These are phyloP conservation scores for Pteromalus puparum DNA, from an alignment of 1,140 invertebrate genomes.

Conservation along the genomic window DNA sequence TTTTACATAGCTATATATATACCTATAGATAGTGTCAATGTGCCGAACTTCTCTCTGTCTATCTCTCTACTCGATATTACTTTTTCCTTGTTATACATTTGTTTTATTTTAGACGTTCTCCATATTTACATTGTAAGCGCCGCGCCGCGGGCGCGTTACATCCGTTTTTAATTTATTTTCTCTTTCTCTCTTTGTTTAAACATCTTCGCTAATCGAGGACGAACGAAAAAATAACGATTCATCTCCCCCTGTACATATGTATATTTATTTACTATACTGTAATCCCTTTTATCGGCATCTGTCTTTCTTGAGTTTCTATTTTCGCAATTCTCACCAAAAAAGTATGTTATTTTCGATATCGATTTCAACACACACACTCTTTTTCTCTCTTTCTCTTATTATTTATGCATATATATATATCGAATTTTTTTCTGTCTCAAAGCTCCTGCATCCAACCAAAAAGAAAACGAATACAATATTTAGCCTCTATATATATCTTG, in stretches of 20 bases:
- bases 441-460: neutral
- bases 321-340: neutral
- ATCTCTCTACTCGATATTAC: conserved; percentile 44
- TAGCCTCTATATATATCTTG: neutral
- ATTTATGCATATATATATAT: neutral
- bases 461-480: neutral
- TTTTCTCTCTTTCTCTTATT: neutral
- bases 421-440: neutral
- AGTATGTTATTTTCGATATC: neutral
- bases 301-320: conserved; percentile 16
- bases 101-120: conserved; percentile 55
- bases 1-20: conserved; percentile 60
- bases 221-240: conserved; percentile 42
- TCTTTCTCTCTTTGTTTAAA: neutral
- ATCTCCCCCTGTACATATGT: conserved; percentile 16
- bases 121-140: neutral
- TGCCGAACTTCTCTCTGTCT: conserved; percentile 62
- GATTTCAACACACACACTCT: conserved; percentile 1
- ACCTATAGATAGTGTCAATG: conserved; percentile 66
- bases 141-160: neutral
- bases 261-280: conserved; percentile 31
- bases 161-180: neutral
- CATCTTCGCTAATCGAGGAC: neutral
- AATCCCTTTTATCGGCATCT: conserved; percentile 33
- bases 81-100: conserved; percentile 56